Evolutionary conservation across 1,140 invertebrate species (phyloP), one percentile per base, ranked within the genome.

Genomic region (Zaprionus capensis): DNA sequence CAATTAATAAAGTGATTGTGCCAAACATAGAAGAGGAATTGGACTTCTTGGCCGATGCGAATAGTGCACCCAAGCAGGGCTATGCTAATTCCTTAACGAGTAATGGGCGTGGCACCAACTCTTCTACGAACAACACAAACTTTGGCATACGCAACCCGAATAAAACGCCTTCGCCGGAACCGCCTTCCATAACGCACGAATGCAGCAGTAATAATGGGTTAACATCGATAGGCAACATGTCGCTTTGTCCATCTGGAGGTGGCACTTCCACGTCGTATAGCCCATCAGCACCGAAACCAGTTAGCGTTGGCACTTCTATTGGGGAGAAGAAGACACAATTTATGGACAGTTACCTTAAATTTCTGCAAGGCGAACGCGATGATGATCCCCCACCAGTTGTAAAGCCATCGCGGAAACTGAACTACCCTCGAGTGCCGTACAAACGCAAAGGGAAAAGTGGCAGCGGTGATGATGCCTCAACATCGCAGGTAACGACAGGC

Each of bases 21-120:
- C 96, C 96, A 71, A 96, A 97, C 94, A 97, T 97, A 92, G 96
- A 97, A 93, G 96, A 97, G 93, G 96, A 97, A 93, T 93, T 97
- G 87, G 95, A 95, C 92, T 97, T 96, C 93, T 93, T 97, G 92
- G 94, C 95, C 92, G 94, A 95, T 93, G 93, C 94, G 64, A 93
- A 92, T 84, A 71, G 75, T 61, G 79, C 79, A 11, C 74, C 94
- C 90, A 94, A 94, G 90, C 91, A 92, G 68, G 87, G 91, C 1
- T 92, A 93, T 93, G 92, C 81, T 67, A 93, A 94, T 93, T 94
- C 94, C 80, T 81, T 93, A 80, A 81, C 92, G 34, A 76, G 71
- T 57, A 91, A 90, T 66, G 81, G 91, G 9, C 81, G 88, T 53
- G 74, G 84, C 65, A 83, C 87, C 22, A 87, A 91, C 65, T 79